Percentiles rank a stretch among this genome's conserved stretches.
Evolutionary conservation across 2,797 vertebrate genomes (phyloP).

Genomic region (Crenichthys baileyi): DNA sequence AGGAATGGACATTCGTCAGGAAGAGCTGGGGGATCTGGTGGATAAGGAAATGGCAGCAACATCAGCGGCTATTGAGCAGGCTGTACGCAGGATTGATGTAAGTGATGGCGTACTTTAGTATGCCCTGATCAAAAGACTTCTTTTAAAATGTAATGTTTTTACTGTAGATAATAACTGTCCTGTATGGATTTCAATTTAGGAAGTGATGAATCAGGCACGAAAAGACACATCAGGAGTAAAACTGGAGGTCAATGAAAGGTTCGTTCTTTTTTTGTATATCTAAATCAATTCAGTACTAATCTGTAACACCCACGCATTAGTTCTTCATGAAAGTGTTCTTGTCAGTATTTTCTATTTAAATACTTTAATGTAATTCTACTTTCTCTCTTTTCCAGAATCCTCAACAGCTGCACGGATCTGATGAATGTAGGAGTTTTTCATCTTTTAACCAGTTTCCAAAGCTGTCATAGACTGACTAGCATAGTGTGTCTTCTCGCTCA

Average conservation of each 20-base stretch:
- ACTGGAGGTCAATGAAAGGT: constrained; percentile 98
- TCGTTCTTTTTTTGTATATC: constrained; percentile 47
- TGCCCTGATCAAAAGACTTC: background rate
- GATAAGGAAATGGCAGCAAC: constrained; percentile 98
- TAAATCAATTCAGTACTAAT: background rate
- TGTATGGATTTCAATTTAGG: constrained; percentile 75
- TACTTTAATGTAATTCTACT: background rate
- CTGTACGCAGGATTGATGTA: constrained; percentile 94
- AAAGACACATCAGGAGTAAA: constrained; percentile 90
- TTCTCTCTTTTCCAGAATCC: constrained; percentile 84
- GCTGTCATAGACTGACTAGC: background rate
- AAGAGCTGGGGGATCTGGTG: constrained; percentile 95
- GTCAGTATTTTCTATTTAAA: background rate
- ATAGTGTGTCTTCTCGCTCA: background rate
- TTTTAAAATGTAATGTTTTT: accelerated
- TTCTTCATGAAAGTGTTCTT: background rate
- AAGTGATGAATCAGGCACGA: constrained; percentile 97
- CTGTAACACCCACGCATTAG: background rate
- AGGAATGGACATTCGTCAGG: constrained; percentile 90
- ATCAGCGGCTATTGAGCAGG: constrained; percentile 92
- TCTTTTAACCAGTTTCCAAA: background rate
- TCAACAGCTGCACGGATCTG: constrained; percentile 92
- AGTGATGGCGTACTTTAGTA: constrained; percentile 38
- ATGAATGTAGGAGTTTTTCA: constrained; percentile 90
- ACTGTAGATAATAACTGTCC: background rate